These are phyloP conservation scores for Mormyrus proboscirostris DNA, from an alignment of 2,797 vertebrate species.

Conservation along the genomic window DNA sequence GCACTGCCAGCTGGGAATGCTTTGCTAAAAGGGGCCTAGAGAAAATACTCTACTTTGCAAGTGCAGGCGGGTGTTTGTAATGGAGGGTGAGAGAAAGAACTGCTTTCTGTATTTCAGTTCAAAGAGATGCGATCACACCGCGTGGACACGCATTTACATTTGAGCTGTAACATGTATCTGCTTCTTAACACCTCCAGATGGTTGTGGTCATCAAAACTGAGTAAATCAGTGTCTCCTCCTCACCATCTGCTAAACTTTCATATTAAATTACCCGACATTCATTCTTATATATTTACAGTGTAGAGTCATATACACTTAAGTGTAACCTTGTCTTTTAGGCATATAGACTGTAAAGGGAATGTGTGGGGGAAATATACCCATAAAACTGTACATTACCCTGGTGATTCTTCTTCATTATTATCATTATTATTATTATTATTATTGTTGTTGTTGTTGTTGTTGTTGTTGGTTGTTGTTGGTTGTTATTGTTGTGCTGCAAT, in stretches of 20 bases:
- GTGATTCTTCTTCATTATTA: neutral
- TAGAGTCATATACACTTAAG: neutral
- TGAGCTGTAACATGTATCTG: neutral
- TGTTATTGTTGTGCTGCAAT: too few relatives aligned
- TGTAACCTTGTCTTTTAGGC: neutral
- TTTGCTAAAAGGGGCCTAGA: neutral
- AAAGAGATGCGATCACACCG: neutral
- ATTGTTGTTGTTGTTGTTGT: neutral
- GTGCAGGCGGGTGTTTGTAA: neutral
- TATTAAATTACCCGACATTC: neutral
- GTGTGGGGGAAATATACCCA: neutral
- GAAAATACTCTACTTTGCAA: neutral
- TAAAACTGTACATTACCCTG: neutral
- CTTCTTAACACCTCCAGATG: neutral
- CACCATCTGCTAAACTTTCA: slow-evolving; percentile 10
- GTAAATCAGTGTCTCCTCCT: neutral
- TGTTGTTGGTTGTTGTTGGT: neutral
- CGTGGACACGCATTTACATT: neutral
- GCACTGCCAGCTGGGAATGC: slow-evolving; percentile 10
- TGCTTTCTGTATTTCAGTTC: neutral
- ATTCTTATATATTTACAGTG: neutral
- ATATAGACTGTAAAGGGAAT: neutral
- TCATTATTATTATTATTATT: neutral
- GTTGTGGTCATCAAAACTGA: neutral
- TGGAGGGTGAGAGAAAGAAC: neutral